Conservation (phyloP, 2,888 invertebrate genomes). For the Metopia argyrocephala region DNA sequence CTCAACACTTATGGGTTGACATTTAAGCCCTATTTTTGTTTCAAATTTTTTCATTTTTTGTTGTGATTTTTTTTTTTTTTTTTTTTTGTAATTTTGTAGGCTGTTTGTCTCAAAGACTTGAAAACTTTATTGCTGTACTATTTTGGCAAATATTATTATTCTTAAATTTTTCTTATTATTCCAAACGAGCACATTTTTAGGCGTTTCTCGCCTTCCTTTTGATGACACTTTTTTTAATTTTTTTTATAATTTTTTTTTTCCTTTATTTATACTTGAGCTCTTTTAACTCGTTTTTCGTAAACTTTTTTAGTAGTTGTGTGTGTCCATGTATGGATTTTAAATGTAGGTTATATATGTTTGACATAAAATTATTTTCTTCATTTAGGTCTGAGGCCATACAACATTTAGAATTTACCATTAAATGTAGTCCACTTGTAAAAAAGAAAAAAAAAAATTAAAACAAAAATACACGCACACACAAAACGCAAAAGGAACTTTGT, state of each 20-base stretch:
- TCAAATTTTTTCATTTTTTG: neutral
- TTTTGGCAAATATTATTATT: neutral
- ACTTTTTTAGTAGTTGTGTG: slow-evolving; percentile 18
- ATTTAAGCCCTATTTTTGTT: neutral
- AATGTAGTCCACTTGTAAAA: slow-evolving; percentile 7
- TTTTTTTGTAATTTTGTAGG: slow-evolving; percentile 15
- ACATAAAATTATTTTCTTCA: slow-evolving; percentile 26
- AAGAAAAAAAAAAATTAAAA: neutral
- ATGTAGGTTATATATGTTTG: slow-evolving; percentile 48
- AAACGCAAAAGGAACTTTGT: slow-evolving; percentile 14
- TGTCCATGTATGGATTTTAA: slow-evolving; percentile 33
- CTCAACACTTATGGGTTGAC: neutral
- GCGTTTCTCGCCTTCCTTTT: slow-evolving; percentile 43
- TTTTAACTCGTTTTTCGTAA: slow-evolving; percentile 39
- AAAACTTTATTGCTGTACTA: neutral
- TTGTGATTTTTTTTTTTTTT: slow-evolving; percentile 28
- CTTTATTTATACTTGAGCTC: slow-evolving; percentile 37
- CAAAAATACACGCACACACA: neutral
- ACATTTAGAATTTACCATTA: slow-evolving; percentile 2
- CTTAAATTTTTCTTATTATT: slow-evolving; percentile 9
- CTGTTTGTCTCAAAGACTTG: neutral
- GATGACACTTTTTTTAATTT: slow-evolving; percentile 19
- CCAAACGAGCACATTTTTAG: slow-evolving; percentile 29
- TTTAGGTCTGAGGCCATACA: slow-evolving; percentile 7
- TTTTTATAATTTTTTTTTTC: slow-evolving; percentile 22